phyloP scores from a whole-genome alignment of 2,797 vertebrate species.

The Manis crassicaudata region DNA sequence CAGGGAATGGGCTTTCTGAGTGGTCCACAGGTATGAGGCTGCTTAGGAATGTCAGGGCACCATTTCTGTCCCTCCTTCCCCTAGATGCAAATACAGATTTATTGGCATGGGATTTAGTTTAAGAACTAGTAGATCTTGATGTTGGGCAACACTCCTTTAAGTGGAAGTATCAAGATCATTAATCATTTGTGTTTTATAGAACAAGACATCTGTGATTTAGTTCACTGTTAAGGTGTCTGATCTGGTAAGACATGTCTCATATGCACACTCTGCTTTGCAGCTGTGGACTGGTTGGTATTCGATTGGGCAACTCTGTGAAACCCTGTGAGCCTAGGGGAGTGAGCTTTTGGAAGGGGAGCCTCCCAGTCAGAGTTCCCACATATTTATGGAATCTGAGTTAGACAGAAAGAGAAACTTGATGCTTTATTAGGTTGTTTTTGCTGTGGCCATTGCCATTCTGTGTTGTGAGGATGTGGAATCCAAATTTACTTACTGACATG shows the following conservation, averaged over 20 bases:
- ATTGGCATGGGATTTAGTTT: neutral
- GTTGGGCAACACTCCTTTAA: neutral
- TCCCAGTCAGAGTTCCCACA: neutral
- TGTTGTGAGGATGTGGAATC: neutral
- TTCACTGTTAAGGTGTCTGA: neutral
- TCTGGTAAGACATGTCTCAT: neutral
- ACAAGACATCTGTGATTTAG: neutral
- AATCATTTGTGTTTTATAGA: neutral
- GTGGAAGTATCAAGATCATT: neutral
- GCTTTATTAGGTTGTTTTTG: neutral
- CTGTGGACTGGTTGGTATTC: neutral
- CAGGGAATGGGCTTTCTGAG: neutral
- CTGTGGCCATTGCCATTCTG: neutral
- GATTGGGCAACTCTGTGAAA: neutral
- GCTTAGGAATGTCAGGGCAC: neutral
- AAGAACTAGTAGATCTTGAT: neutral
- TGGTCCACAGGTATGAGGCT: neutral
- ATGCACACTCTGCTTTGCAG: neutral
- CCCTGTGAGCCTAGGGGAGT: neutral
- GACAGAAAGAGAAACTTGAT: neutral
- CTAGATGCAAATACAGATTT: neutral
- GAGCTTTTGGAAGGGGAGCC: neutral
- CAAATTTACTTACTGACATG: neutral
- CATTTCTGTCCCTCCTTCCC: neutral
- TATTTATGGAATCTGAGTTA: neutral